Base-by-base conservation (phyloP, 92 coral and sea anemone genomes). In the Porites lobata region DNA sequence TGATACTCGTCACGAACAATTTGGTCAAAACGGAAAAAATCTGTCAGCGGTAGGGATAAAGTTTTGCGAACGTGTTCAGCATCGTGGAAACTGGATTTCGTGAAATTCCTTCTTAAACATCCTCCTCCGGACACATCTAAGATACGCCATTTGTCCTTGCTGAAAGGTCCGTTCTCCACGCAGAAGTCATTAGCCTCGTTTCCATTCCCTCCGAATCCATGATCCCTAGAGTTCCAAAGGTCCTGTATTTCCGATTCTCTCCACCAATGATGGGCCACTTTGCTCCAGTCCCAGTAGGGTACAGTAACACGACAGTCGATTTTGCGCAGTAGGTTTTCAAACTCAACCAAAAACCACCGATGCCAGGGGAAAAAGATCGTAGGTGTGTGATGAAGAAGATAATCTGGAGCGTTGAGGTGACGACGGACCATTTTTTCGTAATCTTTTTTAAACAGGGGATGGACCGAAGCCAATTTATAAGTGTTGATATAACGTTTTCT, bases 261-360 rank as follows among this genome's bases (percentile, higher is more conserved):
- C 93, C 93, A 90, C 90, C 93, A 90, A 24, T 83, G 73, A 53
- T 69, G 17, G 22, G 90, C 68, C 47, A 58, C 80, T 73, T 81
- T 78, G 82, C 93, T 85, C 93, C 93, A 90, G 86, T 90, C 43
- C 93, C 90, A 90, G 29, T 85, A 90, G 67, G 93, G 90, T 6
- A 70, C 52, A 54, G 83, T 90, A 26, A 90, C 92, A 13, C 86
- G 90, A 65, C 92, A 90, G 56, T 90, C 86, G 26, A 90, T 69
- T 18, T 47, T 62, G 43, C 83, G 90, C 68, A 90, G 78, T 15
- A 90, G 72, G 52, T 85, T 90, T 47, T 90, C 92, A 68, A 90
- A 70, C 50, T 85, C 26, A 18, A 90, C 51, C 77, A 85, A 21
- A 56, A 62, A 90, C 92, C 92, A 90, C 17, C 92, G 89, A 53